A percentile compares a stretch with the other conserved stretches of the same genome.
Conservation (phyloP, 2,113 vertebrate species). For the Nyctereutes procyonoides region DNA sequence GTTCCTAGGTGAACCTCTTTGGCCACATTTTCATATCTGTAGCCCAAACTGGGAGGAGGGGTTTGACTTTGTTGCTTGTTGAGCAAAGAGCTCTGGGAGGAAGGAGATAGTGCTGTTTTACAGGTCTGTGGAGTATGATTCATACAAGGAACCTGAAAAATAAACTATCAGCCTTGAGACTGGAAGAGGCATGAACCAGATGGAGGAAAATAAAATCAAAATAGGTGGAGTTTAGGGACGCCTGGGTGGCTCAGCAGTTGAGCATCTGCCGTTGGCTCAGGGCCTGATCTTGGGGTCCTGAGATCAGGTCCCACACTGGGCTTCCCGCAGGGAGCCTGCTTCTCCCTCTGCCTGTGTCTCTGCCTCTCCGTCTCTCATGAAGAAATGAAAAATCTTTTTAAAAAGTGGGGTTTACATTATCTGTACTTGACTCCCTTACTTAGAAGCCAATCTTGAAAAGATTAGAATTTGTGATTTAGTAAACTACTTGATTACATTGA, state of each 20-base stretch:
- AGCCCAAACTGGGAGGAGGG: not conserved
- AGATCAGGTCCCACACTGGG: too few species aligned
- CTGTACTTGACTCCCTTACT: not conserved
- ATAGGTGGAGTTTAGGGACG: not conserved
- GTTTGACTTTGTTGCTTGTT: not conserved
- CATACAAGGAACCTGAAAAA: not conserved
- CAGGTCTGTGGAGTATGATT: not conserved
- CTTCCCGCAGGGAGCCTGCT: too few species aligned
- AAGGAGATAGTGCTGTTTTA: not conserved
- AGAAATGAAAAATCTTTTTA: too few species aligned
- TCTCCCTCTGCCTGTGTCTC: too few species aligned
- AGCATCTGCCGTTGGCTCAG: too few species aligned
- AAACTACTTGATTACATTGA: not conserved
- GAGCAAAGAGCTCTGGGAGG: not conserved
- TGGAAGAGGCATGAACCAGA: not conserved
- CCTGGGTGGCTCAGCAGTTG: too few species aligned
- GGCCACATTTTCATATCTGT: not conserved
- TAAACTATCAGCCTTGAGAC: not conserved
- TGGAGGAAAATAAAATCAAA: not conserved
- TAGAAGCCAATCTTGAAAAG: not conserved
- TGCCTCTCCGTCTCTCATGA: too few species aligned
- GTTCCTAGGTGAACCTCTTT: not conserved
- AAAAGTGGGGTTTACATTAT: not conserved
- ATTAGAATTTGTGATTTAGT: not conserved
- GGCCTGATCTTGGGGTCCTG: too few species aligned